Conservation (phyloP, 2,888 invertebrate species). For the Atethmia centrago region DNA sequence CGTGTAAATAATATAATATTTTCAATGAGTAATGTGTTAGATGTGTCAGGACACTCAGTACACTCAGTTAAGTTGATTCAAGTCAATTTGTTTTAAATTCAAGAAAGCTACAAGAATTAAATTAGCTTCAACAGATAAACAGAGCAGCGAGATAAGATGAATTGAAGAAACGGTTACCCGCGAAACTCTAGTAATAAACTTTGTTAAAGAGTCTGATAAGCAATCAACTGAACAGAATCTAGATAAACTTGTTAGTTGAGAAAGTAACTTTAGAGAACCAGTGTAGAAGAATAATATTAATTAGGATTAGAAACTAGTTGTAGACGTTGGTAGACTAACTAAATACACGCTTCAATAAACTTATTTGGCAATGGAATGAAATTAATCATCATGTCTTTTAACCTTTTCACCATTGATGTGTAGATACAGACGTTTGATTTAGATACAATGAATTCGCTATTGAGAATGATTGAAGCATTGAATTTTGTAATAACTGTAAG, state of each 20-base stretch:
- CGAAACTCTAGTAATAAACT: slow-evolving; percentile 35
- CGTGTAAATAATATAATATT: slow-evolving; percentile 12
- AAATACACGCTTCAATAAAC: slow-evolving; percentile 26
- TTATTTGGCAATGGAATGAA: slow-evolving; percentile 12
- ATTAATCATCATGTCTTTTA: slow-evolving; percentile 16
- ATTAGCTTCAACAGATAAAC: slow-evolving; percentile 29
- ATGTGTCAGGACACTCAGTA: too few species aligned
- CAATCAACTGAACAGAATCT: slow-evolving; percentile 45
- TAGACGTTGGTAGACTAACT: slow-evolving; percentile 3
- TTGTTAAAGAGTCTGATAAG: slow-evolving; percentile 41
- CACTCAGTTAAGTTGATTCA: background rate
- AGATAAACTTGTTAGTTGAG: slow-evolving; percentile 58
- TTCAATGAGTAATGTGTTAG: slow-evolving; percentile 16
- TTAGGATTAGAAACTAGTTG: slow-evolving; percentile 55
- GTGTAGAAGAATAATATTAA: slow-evolving; percentile 48
- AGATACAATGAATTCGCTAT: background rate
- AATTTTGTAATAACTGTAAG: background rate
- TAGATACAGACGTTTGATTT: background rate
- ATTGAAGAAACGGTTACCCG: slow-evolving; percentile 22
- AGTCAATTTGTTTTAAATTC: slow-evolving; percentile 8
- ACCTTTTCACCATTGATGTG: background rate
- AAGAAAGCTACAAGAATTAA: slow-evolving; percentile 12
- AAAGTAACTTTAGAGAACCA: slow-evolving; percentile 48
- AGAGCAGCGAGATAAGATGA: slow-evolving; percentile 34
- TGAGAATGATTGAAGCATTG: background rate